phyloP scores from a whole-genome alignment of 2,888 invertebrate species.

The Hemithea aestivaria region DNA sequence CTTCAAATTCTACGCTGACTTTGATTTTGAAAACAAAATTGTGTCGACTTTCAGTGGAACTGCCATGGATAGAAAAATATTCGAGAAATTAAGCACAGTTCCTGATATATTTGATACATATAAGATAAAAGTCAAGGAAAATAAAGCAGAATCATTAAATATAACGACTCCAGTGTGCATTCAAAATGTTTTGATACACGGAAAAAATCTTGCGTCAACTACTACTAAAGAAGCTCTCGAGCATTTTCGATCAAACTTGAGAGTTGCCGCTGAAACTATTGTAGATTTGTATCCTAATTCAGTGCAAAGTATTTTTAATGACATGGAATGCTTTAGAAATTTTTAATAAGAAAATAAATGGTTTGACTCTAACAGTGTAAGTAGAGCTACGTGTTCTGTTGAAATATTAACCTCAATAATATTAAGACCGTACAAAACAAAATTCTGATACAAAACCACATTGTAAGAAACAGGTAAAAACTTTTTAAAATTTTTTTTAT shows the following conservation, averaged over 20 bases:
- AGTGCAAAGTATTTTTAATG: too few species aligned
- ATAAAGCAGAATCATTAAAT: not conserved
- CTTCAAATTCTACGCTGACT: slow-evolving; percentile 30
- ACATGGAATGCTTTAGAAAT: too few species aligned
- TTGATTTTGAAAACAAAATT: slow-evolving; percentile 8
- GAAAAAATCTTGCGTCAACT: not conserved
- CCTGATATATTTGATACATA: slow-evolving; percentile 6
- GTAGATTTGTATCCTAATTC: too few species aligned
- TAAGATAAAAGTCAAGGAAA: not conserved
- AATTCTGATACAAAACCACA: too few species aligned
- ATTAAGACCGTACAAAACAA: too few species aligned
- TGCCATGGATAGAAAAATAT: slow-evolving; percentile 4
- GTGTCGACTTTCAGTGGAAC: slow-evolving; percentile 4
- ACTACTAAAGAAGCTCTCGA: not conserved
- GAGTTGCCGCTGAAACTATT: not conserved
- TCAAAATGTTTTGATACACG: slow-evolving; percentile 6
- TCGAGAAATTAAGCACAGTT: slow-evolving; percentile 2
- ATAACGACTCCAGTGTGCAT: slow-evolving; percentile 1
- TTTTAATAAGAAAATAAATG: too few species aligned
- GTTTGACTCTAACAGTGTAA: too few species aligned
- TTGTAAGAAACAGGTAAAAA: too few species aligned
- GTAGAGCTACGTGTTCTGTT: too few species aligned
- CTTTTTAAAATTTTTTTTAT: too few species aligned
- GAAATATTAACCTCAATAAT: too few species aligned
- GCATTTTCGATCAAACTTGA: slow-evolving; percentile 1